Evolutionary conservation across 2,888 invertebrate genomes (phyloP), one percentile per base, ranked within the genome.

Genomic region (Drepanosiphum platanoidis): DNA sequence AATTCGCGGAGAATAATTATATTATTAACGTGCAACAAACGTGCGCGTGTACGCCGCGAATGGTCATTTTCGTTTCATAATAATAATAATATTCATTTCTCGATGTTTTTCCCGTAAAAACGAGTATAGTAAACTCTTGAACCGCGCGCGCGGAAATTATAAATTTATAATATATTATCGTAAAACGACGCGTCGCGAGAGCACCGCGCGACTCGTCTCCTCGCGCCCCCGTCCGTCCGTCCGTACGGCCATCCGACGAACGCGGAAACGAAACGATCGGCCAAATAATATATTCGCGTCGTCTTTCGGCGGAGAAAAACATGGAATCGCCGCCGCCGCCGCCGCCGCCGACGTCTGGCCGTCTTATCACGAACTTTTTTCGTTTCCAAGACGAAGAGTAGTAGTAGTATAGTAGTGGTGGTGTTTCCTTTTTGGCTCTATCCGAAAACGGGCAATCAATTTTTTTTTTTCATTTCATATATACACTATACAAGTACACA

Each of bases 381-480:
- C 36, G 83, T 34, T 84, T 84, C 84, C 84, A 84, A 84, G 84
- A 84, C 68, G 11, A 75, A n/a, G n/a, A n/a, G n/a, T n/a, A n/a
- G n/a, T n/a, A n/a, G n/a, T n/a, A n/a, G n/a, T n/a, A n/a, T n/a
- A n/a, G n/a, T n/a, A n/a, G n/a, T n/a, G n/a, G 46, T 75, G 83
- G 74, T 83, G 68, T 75, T 84, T 84, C 68, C 39, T 77, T 84
- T 84, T 84, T 77, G 77, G 84, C 39, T 58, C 77, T 70, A 77
- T 84, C 84, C 68, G 84, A 84, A 84, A 84, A 74, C 75, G 70
- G 74, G 52, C 84, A 84, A 77, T 84, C 84, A 68, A 77, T 84
- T 70, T 46, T 70, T 82, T 77, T 68, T 66, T 52, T 52, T 32
- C n/a, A 39, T 75, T 58, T n/a, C n/a, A n/a, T 11, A 64, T 9